These are phyloP conservation scores for Tetragnatha versicolor DNA, from an alignment of 1,140 invertebrate genomes.

Conservation along the genomic window DNA sequence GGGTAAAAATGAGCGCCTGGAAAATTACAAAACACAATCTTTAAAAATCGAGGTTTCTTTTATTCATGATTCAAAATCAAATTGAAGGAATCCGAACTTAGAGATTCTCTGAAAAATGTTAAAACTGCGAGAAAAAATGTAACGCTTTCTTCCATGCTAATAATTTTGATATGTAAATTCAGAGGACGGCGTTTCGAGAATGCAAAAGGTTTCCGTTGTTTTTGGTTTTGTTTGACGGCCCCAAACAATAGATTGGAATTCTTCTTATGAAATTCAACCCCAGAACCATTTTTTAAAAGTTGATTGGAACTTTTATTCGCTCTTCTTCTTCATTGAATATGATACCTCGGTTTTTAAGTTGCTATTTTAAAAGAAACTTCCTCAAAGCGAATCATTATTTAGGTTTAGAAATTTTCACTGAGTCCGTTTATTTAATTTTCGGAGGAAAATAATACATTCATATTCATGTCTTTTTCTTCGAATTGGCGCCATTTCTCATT, in stretches of 20 bases:
- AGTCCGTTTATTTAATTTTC: no score
- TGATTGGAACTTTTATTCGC: conserved; percentile 11
- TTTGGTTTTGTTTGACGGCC: background rate
- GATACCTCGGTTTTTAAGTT: no score
- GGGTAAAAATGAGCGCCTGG: background rate
- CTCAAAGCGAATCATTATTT: no score
- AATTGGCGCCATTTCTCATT: no score
- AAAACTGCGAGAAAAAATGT: background rate
- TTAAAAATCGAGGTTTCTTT: background rate
- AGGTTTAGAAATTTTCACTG: no score
- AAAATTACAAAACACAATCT: background rate
- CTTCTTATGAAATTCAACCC: conserved; percentile 13
- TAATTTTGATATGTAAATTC: conserved; percentile 16
- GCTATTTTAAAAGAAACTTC: no score
- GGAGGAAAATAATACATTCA: no score
- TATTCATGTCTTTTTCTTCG: no score
- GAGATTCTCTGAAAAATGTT: background rate
- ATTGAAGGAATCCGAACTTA: background rate
- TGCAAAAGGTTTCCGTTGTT: no score
- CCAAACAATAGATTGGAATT: conserved; percentile 6
- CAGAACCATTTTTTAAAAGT: conserved; percentile 7
- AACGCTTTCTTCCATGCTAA: background rate
- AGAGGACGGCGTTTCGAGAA: no score
- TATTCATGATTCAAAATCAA: conserved; percentile 14
- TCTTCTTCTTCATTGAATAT: no score